These are phyloP conservation scores for Podarcis muralis DNA, from an alignment of 2,113 vertebrate genomes.

Conservation along the genomic window DNA sequence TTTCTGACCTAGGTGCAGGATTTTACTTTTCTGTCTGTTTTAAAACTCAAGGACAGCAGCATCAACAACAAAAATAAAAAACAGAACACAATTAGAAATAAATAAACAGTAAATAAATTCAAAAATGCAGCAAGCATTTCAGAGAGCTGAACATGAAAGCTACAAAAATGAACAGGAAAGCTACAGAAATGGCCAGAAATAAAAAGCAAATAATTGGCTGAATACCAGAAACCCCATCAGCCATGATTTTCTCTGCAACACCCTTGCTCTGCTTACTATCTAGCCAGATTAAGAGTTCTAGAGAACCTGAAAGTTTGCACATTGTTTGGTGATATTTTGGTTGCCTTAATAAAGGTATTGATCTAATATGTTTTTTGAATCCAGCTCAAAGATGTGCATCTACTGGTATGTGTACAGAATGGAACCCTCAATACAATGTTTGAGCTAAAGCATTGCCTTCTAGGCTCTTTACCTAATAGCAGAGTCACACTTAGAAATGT, in stretches of 20 bases:
- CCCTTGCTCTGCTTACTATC: too few species aligned
- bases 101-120: neutral
- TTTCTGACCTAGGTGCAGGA: neutral
- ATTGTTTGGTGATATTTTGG: too few species aligned
- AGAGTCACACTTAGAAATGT: slow-evolving; percentile 11
- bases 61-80: neutral
- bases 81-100: neutral
- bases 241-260: too few species aligned
- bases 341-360: neutral
- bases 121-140: neutral
- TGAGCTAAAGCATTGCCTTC: neutral
- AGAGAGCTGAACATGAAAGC: neutral
- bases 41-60: neutral
- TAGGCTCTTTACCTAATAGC: neutral
- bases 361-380: neutral
- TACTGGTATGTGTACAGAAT: neutral
- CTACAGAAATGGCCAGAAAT: neutral
- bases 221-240: neutral
- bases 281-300: too few species aligned
- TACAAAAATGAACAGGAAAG: neutral
- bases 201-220: neutral
- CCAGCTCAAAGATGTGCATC: neutral
- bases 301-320: too few species aligned
- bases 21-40: neutral
- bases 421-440: neutral